phyloP scores from a whole-genome alignment of 2,797 vertebrate genomes.

The Champsocephalus esox region DNA sequence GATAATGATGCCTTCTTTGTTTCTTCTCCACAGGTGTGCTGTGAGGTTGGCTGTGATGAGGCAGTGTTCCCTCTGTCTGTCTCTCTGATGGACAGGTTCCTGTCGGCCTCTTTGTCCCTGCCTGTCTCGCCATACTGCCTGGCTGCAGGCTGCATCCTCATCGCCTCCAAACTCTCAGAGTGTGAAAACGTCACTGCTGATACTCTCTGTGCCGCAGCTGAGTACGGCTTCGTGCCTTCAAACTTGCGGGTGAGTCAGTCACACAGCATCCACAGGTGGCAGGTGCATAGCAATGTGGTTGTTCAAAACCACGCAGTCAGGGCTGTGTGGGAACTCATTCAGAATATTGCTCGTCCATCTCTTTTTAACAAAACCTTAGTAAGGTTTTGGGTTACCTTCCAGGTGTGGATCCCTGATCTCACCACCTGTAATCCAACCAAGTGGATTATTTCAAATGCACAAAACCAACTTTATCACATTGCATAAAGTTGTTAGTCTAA shows the following conservation, averaged over 20 bases:
- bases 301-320: neutral
- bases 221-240: constrained; percentile 76
- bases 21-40: constrained; percentile 78
- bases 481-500: neutral
- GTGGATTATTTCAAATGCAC: no score
- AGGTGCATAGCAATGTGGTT: neutral
- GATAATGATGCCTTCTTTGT: neutral
- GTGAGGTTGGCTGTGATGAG: constrained; percentile 82
- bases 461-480: neutral
- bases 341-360: no score
- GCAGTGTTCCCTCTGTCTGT: constrained; percentile 83
- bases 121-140: constrained; percentile 79
- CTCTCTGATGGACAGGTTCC: constrained; percentile 84
- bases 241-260: constrained; percentile 78
- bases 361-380: no score
- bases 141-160: constrained; percentile 82
- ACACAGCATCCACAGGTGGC: neutral
- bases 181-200: constrained; percentile 77
- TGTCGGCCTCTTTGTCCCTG: constrained; percentile 75
- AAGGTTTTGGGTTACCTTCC: neutral
- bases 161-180: constrained; percentile 85
- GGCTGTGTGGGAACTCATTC: neutral
- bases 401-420: neutral
- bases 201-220: constrained; percentile 78
- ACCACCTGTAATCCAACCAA: neutral